Conservation (phyloP, 2,113 vertebrate species). For the Ptychochromis oligacanthus region DNA sequence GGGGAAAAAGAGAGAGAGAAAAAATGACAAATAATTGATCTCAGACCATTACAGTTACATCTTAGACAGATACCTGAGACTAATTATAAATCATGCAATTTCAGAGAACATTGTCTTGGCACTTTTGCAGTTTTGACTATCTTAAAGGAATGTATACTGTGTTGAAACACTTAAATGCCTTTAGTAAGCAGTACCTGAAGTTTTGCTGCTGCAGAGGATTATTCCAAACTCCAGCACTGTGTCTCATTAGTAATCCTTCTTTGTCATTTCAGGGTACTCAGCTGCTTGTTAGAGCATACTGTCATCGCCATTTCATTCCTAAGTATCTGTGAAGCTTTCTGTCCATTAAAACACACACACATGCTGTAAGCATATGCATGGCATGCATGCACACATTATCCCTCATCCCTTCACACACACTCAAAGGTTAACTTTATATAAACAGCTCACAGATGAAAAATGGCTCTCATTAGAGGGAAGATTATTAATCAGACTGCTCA, state of each 20-base stretch:
- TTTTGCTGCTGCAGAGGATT: constrained; percentile 30
- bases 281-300: constrained; percentile 36
- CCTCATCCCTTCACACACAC: neutral
- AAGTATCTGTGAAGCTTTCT: constrained; percentile 45
- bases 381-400: constrained; percentile 9
- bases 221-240: constrained; percentile 19
- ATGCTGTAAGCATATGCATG: neutral
- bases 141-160: neutral
- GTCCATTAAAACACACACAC: constrained; percentile 41
- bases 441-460: constrained; percentile 49
- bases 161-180: neutral
- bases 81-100: neutral
- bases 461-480: constrained; percentile 36
- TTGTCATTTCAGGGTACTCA: constrained; percentile 40
- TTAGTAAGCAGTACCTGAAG: neutral
- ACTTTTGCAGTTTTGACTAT: neutral
- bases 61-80: neutral
- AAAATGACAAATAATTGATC: neutral
- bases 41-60: neutral
- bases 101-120: neutral
- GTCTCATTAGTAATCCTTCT: constrained; percentile 55
- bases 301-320: constrained; percentile 41
- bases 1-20: neutral
- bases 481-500: constrained; percentile 38
- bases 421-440: constrained; percentile 30